phyloP scores from a whole-genome alignment of 2,888 invertebrate species.

The Drosophila conformis region DNA sequence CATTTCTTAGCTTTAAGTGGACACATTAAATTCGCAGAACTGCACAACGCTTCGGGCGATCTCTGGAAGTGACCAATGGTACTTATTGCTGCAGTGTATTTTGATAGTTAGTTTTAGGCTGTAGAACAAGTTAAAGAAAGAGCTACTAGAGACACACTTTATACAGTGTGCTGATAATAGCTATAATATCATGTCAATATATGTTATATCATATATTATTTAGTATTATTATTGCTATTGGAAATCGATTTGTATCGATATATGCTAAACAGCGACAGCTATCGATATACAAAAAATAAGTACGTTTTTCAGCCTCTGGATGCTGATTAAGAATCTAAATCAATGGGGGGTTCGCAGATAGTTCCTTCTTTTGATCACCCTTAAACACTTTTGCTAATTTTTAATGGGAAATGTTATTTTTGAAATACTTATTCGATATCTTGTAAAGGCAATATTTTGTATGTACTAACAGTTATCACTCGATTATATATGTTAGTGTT shows the following conservation, averaged over 20 bases:
- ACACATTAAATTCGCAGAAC: conserved; percentile 23
- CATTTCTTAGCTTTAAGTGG: conserved; percentile 34
- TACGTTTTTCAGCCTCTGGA: not conserved
- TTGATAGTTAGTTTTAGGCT: not conserved
- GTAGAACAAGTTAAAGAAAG: not conserved
- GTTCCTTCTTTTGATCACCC: not conserved
- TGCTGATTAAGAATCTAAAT: not conserved
- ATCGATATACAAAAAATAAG: not conserved
- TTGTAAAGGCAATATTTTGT: not conserved
- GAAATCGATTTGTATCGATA: not conserved
- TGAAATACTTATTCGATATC: not conserved
- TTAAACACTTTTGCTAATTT: not conserved
- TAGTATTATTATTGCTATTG: not conserved
- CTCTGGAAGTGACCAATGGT: not conserved
- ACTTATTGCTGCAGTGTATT: not conserved
- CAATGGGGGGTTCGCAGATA: not conserved
- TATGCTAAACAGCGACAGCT: not conserved
- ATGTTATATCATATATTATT: not conserved
- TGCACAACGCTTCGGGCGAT: conserved; percentile 1
- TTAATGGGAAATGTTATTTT: not conserved
- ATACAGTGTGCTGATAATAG: too few relatives aligned
- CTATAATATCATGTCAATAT: too few relatives aligned
- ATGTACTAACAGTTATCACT: not conserved
- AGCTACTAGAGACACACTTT: fast-evolving
- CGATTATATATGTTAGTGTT: not conserved